Base-by-base conservation (phyloP, 2,797 vertebrate species). In the Acanthurus leucopareius region DNA sequence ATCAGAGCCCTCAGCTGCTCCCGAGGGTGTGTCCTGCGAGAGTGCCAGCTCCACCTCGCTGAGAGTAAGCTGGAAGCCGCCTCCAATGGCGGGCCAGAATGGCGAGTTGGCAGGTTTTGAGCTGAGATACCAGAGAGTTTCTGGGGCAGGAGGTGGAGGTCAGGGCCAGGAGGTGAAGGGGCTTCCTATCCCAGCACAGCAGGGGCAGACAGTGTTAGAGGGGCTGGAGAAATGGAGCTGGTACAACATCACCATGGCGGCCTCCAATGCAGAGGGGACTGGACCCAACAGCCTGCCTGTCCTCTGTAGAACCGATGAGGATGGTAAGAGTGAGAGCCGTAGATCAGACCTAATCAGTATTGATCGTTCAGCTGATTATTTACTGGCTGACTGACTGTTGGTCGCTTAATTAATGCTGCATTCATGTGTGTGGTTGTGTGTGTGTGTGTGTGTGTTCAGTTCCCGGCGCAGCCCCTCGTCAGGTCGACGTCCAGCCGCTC, bases 21-120 rank as follows among this genome's bases (percentile, higher is more conserved):
- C 97, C 90, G 95, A 96, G 93, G 96, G 97, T 75, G 95, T 98
- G 93, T 96, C 97, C 93, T 99, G 98, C 76, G 93, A 96, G 94
- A 96, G 96, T 90, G 92, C 95, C 87, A 96, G 96, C 94, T 98
- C 98, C 93, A 97, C 97, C 82, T 97, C 97, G 86, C 96, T 98
- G 95, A 95, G 96, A 96, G 97, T 99, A 95, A 98, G 96, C 96
- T 99, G 98, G 98, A 95, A 91, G 90, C 96, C 96, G 45, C 97
- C 97, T 75, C 96, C 96, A 63, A 83, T 92, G 75, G 97, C 97
- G 75, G 96, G 94, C 93, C 96, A 96, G 90, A 97, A 97, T 80
- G 96, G 96, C 81, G 91, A 94, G 91, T 95, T 97, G 96, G 96
- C 96, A 86, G 96, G 96, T 91, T 99, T 97, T 95, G 96, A 96